A percentile compares a stretch with the other conserved stretches of the same genome.
These are phyloP conservation scores for Stictocephala bisonia DNA, from an alignment of 2,888 invertebrate genomes.

Conservation along the genomic window DNA sequence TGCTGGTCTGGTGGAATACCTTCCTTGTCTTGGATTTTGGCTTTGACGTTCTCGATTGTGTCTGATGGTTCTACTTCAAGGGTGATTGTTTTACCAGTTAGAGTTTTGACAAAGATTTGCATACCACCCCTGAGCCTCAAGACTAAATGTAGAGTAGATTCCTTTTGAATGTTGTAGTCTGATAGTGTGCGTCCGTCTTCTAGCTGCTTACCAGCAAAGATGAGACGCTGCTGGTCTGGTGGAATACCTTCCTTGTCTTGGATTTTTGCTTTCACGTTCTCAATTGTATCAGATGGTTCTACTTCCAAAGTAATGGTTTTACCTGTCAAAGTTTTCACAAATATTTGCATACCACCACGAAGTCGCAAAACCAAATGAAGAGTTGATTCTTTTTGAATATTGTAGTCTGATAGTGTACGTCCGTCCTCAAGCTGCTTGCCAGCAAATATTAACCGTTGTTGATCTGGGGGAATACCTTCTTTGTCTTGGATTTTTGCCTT, in stretches of 20 bases:
- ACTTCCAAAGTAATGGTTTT: constrained; percentile 67
- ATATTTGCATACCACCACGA: constrained; percentile 73
- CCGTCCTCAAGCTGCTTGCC: constrained; percentile 65
- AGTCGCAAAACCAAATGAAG: constrained; percentile 70
- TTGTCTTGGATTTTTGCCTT: constrained; percentile 72
- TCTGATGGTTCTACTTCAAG: constrained; percentile 70
- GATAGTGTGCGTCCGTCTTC: constrained; percentile 72
- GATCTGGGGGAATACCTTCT: constrained; percentile 71
- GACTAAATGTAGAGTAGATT: constrained; percentile 66
- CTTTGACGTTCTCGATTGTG: constrained; percentile 72
- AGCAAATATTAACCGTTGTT: constrained; percentile 70
- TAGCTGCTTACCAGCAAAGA: constrained; percentile 72
- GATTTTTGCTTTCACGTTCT: constrained; percentile 71
- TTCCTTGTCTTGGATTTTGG: constrained; percentile 71
- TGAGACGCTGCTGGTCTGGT: constrained; percentile 71
- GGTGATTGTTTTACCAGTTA: constrained; percentile 67
- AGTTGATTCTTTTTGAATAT: constrained; percentile 40
- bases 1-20: constrained; percentile 73
- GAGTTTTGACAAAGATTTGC: constrained; percentile 70
- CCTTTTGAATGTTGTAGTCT: constrained; percentile 73
- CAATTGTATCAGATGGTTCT: constrained; percentile 72
- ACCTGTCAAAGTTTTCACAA: constrained; percentile 67
- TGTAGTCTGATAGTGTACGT: constrained; percentile 65
- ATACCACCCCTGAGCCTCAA: constrained; percentile 71
- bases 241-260: constrained; percentile 73